Evolutionary conservation across 1,140 invertebrate genomes (phyloP).

Genomic region (Palaemon carinicauda): DNA sequence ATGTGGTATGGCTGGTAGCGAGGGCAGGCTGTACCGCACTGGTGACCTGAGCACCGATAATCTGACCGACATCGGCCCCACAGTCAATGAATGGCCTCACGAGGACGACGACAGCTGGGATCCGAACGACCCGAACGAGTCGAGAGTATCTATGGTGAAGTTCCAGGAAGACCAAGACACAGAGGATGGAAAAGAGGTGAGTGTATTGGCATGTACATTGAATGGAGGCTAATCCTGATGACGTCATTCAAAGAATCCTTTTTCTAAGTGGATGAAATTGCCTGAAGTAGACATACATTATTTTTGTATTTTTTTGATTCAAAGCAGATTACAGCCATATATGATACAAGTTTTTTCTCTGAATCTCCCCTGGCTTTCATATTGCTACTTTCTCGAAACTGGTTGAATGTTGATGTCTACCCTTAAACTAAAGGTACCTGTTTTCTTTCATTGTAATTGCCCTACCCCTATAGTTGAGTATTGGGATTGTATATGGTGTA

Average conservation of each 20-base stretch:
- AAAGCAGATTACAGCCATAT: too few relatives aligned
- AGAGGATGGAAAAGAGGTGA: constrained; percentile 56
- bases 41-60: constrained; percentile 61
- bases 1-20: constrained; percentile 57
- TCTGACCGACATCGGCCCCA: constrained; percentile 58
- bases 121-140: constrained; percentile 75
- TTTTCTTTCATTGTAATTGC: too few relatives aligned
- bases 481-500: too few relatives aligned
- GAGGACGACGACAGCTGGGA: constrained; percentile 68
- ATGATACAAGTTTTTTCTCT: too few relatives aligned
- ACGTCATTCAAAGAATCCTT: too few relatives aligned
- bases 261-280: too few relatives aligned
- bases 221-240: neutral
- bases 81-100: constrained; percentile 62
- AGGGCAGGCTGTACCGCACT: constrained; percentile 60
- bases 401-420: too few relatives aligned
- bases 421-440: too few relatives aligned
- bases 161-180: constrained; percentile 75
- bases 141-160: constrained; percentile 85
- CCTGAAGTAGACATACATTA: neutral
- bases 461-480: too few relatives aligned
- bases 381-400: too few relatives aligned
- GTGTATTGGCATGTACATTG: neutral
- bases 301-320: neutral
- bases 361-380: too few relatives aligned